These are phyloP conservation scores for Tetrax tetrax DNA, from an alignment of 2,113 vertebrate genomes.

Conservation along the genomic window DNA sequence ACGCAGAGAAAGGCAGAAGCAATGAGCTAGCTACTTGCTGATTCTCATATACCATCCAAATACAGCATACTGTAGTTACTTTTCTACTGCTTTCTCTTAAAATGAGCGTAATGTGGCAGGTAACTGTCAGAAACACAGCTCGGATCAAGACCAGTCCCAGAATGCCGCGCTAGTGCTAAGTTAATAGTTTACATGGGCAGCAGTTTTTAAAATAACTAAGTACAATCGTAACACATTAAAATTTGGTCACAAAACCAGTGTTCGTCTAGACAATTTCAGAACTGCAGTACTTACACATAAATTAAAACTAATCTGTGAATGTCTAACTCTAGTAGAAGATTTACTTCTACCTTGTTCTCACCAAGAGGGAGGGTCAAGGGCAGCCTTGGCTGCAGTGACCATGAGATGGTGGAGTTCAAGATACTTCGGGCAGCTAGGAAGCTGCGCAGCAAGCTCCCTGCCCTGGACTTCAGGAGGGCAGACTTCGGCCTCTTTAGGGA, in stretches of 20 bases:
- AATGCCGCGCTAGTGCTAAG: not conserved
- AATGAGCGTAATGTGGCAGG: not conserved
- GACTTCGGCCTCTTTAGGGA: no score
- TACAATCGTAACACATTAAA: not conserved
- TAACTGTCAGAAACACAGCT: not conserved
- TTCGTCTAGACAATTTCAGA: not conserved
- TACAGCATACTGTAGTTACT: not conserved
- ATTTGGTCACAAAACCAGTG: not conserved
- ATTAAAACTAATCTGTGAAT: not conserved
- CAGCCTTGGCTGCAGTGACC: no score
- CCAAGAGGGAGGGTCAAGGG: no score
- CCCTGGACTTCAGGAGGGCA: no score
- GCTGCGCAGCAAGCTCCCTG: no score
- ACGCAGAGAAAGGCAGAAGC: not conserved
- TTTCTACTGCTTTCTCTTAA: not conserved
- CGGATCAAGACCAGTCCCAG: not conserved
- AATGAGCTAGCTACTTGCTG: rapidly evolving
- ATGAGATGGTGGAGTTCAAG: no score
- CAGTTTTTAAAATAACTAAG: not conserved
- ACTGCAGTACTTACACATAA: not conserved
- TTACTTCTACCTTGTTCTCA: not conserved
- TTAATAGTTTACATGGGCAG: not conserved
- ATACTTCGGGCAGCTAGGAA: no score
- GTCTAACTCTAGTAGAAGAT: not conserved
- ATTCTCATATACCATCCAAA: not conserved